These are phyloP conservation scores for Creontiades dilutus DNA, from an alignment of 2,888 invertebrate genomes.

Conservation along the genomic window DNA sequence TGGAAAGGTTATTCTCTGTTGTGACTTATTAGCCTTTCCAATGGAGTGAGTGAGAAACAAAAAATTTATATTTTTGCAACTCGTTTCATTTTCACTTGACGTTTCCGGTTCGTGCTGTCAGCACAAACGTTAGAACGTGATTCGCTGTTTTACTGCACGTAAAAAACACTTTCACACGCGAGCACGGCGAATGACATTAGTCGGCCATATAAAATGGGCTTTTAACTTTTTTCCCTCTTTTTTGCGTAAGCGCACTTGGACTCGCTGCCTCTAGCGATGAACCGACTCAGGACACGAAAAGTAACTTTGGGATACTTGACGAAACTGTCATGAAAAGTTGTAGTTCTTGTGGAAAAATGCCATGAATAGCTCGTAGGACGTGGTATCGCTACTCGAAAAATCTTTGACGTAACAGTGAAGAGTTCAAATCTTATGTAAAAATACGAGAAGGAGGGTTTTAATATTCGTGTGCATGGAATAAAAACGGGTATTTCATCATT, in stretches of 20 bases:
- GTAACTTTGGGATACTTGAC: no score
- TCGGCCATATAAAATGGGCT: conserved; percentile 23
- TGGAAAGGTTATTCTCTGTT: no score
- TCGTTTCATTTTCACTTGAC: conserved; percentile 34
- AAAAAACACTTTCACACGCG: conserved; percentile 34
- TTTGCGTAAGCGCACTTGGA: neutral
- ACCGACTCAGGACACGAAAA: neutral
- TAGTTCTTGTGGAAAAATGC: no score
- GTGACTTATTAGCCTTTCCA: no score
- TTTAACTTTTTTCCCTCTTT: conserved; percentile 14
- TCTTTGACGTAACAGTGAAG: no score
- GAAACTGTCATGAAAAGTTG: no score
- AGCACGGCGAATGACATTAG: conserved; percentile 1
- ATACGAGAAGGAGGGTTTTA: no score
- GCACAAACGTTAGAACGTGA: conserved; percentile 27
- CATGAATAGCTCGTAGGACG: no score
- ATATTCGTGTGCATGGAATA: no score
- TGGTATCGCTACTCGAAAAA: no score
- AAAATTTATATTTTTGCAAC: neutral
- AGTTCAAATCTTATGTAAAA: no score
- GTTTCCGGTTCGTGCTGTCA: conserved; percentile 40
- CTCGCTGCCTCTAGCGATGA: neutral
- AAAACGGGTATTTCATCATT: no score
- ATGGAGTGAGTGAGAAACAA: neutral
- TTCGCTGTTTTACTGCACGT: conserved; percentile 29